Conservation (phyloP, 2,888 invertebrate genomes). For the Abscondita cerata region DNA sequence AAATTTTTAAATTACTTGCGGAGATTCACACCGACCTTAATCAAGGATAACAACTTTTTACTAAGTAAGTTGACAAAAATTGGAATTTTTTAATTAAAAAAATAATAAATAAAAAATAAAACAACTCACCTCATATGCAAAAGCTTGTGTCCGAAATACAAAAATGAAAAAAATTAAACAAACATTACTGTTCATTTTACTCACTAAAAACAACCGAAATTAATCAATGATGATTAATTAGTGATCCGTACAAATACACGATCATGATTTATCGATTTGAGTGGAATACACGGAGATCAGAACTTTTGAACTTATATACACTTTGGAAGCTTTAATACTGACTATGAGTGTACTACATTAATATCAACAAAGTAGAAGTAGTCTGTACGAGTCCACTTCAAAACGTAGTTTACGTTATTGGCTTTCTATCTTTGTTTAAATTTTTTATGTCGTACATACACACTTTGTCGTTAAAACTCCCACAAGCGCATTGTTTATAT, state of each 20-base stretch:
- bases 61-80: background rate
- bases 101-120: background rate
- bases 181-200: constrained; percentile 19
- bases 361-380: constrained; percentile 28
- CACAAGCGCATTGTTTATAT: constrained; percentile 13
- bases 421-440: constrained; percentile 14
- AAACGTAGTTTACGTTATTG: constrained; percentile 10
- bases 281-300: background rate
- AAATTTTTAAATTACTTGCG: too few relatives aligned
- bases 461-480: constrained; percentile 8
- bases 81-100: too few relatives aligned
- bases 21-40: background rate
- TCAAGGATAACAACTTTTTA: background rate
- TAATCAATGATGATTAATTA: too few relatives aligned
- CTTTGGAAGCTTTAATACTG: constrained; percentile 31
- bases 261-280: constrained; percentile 3
- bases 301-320: constrained; percentile 27
- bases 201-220: background rate
- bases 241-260: too few relatives aligned
- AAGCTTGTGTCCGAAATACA: constrained; percentile 18
- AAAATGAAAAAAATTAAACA: constrained; percentile 21
- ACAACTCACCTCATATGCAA: constrained; percentile 23
- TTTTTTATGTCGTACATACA: constrained; percentile 1
- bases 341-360: constrained; percentile 28
- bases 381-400: constrained; percentile 23